A percentile compares a stretch with the other conserved stretches of the same genome.
phyloP scores from a whole-genome alignment of 2,888 invertebrate species.

The Maniola hyperantus region DNA sequence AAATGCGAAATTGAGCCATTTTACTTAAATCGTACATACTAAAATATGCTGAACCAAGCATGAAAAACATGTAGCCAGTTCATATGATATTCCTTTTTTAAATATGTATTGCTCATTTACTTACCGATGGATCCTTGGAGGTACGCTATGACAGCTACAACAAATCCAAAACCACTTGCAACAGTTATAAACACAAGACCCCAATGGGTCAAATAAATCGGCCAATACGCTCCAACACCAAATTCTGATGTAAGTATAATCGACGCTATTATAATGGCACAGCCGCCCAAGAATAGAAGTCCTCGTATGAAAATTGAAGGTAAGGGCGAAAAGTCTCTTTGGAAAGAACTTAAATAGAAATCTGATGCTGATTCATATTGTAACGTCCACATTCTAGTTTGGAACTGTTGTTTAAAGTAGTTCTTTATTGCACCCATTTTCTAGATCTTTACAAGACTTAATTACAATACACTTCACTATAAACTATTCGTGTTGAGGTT shows the following conservation, averaged over 20 bases:
- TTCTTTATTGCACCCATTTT: conserved; percentile 59
- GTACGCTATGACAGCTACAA: conserved; percentile 54
- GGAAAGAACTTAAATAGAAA: conserved; percentile 62
- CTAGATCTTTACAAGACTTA: not conserved
- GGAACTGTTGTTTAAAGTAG: conserved; percentile 61
- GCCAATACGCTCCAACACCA: conserved; percentile 51
- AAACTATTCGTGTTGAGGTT: conserved; percentile 1
- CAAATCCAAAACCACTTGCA: conserved; percentile 55
- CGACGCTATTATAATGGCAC: conserved; percentile 57
- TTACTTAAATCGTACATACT: too few relatives aligned
- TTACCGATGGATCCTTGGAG: conserved; percentile 60
- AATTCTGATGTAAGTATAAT: conserved; percentile 45
- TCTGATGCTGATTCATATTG: conserved; percentile 58
- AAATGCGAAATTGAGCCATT: too few relatives aligned
- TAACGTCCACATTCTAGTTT: conserved; percentile 50
- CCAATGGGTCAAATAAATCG: conserved; percentile 73
- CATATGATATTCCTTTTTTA: too few relatives aligned
- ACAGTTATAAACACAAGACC: conserved; percentile 60
- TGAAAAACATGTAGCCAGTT: too few relatives aligned
- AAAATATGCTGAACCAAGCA: too few relatives aligned
- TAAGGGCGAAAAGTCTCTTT: conserved; percentile 54
- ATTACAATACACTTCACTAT: conserved; percentile 11
- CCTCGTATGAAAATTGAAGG: conserved; percentile 57
- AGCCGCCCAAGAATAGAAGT: conserved; percentile 57
- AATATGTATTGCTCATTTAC: conserved; percentile 37